Conservation (phyloP, 2,797 vertebrate species). For the Amniataba percoides region DNA sequence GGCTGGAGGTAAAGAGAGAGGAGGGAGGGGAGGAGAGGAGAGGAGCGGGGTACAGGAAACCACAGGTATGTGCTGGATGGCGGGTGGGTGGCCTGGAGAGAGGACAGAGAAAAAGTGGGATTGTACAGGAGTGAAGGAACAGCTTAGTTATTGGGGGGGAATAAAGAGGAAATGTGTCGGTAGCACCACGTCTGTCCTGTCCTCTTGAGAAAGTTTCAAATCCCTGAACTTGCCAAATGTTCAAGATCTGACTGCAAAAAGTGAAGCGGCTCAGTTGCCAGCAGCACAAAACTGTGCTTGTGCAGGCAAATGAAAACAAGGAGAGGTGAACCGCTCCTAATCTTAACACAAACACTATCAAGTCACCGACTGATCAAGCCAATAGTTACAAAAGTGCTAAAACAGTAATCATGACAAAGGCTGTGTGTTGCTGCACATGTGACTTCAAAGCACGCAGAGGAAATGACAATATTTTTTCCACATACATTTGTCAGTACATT, state of each 20-base stretch:
- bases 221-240: constrained; percentile 22
- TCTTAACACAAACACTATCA: constrained; percentile 62
- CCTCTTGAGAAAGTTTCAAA: constrained; percentile 35
- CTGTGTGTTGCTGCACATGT: constrained; percentile 19
- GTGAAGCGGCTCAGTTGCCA: constrained; percentile 36
- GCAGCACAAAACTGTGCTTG: constrained; percentile 51
- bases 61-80: constrained; percentile 86
- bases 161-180: constrained; percentile 31
- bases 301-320: constrained; percentile 64
- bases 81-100: constrained; percentile 76
- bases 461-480: constrained; percentile 11
- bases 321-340: constrained; percentile 65
- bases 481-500: constrained; percentile 6
- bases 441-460: constrained; percentile 9
- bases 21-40: constrained; percentile 49
- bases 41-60: constrained; percentile 80
- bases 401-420: constrained; percentile 59
- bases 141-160: constrained; percentile 23
- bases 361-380: constrained; percentile 48
- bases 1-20: constrained; percentile 55
- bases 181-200: constrained; percentile 32
- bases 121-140: constrained; percentile 61
- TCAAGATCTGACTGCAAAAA: constrained; percentile 34
- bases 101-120: constrained; percentile 57
- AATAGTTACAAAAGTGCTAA: constrained; percentile 46